phyloP scores from a whole-genome alignment of 2,113 vertebrate species.

The Aspiorhynchus laticeps region DNA sequence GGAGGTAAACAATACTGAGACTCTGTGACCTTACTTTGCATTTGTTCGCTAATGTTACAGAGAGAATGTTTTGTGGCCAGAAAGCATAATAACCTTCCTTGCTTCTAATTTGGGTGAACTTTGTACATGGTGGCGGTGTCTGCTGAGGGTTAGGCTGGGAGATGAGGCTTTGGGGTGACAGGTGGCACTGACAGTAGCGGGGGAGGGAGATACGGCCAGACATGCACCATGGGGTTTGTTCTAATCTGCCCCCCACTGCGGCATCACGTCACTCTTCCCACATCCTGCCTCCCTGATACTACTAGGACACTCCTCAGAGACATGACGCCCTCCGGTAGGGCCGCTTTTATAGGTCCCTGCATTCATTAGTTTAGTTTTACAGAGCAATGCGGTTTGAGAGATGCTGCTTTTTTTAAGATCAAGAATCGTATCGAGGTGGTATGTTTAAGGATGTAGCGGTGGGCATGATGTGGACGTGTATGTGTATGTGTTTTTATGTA shows the following conservation, averaged over 20 bases:
- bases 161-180: conserved; percentile 66
- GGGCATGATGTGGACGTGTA: conserved; percentile 3
- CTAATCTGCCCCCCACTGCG: conserved; percentile 69
- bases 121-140: conserved; percentile 2
- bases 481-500: conserved; percentile 49
- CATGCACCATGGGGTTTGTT: conserved; percentile 64
- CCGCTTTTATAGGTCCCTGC: conserved; percentile 10
- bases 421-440: neutral
- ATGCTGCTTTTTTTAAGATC: conserved; percentile 16
- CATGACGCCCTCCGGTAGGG: conserved; percentile 18
- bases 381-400: neutral
- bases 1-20: conserved; percentile 85
- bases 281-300: conserved; percentile 47
- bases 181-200: conserved; percentile 66
- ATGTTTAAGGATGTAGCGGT: neutral
- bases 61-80: neutral
- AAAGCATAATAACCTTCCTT: neutral
- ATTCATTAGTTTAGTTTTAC: neutral
- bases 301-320: neutral
- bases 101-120: neutral
- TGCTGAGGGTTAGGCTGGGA: conserved; percentile 50
- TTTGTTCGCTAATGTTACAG: neutral
- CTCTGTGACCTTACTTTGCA: conserved; percentile 29
- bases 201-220: conserved; percentile 62
- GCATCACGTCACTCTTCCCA: conserved; percentile 49